These are phyloP conservation scores for Loriculus beryllinus DNA, from an alignment of 2,797 vertebrate genomes.

Conservation along the genomic window DNA sequence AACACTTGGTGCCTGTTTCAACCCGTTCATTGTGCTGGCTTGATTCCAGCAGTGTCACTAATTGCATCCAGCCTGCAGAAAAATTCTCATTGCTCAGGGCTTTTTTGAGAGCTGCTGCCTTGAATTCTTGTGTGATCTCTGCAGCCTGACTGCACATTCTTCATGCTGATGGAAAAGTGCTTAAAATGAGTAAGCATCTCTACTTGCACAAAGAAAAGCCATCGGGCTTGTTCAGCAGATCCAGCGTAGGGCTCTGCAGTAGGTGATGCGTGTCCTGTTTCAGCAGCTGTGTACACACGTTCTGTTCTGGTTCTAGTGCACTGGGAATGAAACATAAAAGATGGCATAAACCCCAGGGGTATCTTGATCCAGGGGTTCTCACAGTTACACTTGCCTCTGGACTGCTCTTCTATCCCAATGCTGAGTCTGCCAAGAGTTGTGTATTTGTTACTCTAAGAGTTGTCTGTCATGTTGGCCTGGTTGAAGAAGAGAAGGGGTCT, in stretches of 20 bases:
- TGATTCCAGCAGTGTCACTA: background rate
- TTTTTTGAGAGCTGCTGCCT: conserved; percentile 3
- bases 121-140: background rate
- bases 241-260: rapidly evolving
- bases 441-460: background rate
- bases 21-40: conserved; percentile 20
- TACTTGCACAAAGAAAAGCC: background rate
- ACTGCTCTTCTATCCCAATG: rapidly evolving
- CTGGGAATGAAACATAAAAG: background rate
- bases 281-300: background rate
- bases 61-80: conserved; percentile 10
- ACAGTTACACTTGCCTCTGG: rapidly evolving
- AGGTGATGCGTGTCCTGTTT: background rate
- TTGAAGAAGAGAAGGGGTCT: background rate
- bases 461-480: background rate
- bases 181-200: background rate
- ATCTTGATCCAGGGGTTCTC: background rate
- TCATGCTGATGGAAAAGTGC: background rate
- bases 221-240: background rate
- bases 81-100: background rate
- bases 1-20: background rate
- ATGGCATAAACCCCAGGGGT: too few relatives aligned
- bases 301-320: rapidly evolving
- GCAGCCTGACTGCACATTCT: background rate
- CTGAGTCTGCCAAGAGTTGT: background rate